Percentiles rank a stretch among this genome's conserved stretches.
These are phyloP conservation scores for Sminthurides aquaticus DNA, from an alignment of 2,888 invertebrate genomes.

Conservation along the genomic window DNA sequence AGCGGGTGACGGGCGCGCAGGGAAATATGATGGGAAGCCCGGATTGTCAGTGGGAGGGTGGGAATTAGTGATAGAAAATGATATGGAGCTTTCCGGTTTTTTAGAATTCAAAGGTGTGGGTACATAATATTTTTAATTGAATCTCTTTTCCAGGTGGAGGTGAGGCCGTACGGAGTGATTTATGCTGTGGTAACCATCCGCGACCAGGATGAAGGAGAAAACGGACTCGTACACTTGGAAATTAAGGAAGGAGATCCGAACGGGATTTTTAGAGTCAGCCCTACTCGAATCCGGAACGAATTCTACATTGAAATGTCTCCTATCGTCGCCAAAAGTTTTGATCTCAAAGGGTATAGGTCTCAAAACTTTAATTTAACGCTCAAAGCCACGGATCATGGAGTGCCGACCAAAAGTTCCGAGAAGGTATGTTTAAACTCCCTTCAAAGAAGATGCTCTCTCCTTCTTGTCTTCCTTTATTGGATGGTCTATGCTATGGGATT, in stretches of 20 bases:
- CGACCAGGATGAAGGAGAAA: conserved; percentile 74
- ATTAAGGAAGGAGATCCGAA: conserved; percentile 85
- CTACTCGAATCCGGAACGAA: conserved; percentile 50
- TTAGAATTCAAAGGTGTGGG: too few species aligned
- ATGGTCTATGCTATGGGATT: too few species aligned
- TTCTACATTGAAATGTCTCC: conserved; percentile 48
- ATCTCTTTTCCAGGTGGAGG: conserved; percentile 38
- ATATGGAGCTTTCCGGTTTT: too few species aligned
- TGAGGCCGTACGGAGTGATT: conserved; percentile 62
- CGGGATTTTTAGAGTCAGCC: conserved; percentile 73
- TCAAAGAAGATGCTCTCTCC: not conserved
- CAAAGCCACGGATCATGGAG: conserved; percentile 73
- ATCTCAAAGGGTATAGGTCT: conserved; percentile 50
- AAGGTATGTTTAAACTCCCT: conserved; percentile 19
- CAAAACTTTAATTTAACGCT: conserved; percentile 81
- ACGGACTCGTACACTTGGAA: conserved; percentile 76
- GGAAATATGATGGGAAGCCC: too few species aligned
- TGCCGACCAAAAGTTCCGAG: conserved; percentile 56
- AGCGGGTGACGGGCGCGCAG: too few species aligned
- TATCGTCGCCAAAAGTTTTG: conserved; percentile 39
- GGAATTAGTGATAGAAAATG: too few species aligned
- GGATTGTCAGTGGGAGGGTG: too few species aligned
- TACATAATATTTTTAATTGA: too few species aligned
- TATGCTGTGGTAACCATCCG: conserved; percentile 81
- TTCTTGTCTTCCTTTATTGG: not conserved